Percentiles rank a stretch among this genome's conserved stretches.
phyloP scores from a whole-genome alignment of 2,888 invertebrate species.

The Heliconius charithonia region DNA sequence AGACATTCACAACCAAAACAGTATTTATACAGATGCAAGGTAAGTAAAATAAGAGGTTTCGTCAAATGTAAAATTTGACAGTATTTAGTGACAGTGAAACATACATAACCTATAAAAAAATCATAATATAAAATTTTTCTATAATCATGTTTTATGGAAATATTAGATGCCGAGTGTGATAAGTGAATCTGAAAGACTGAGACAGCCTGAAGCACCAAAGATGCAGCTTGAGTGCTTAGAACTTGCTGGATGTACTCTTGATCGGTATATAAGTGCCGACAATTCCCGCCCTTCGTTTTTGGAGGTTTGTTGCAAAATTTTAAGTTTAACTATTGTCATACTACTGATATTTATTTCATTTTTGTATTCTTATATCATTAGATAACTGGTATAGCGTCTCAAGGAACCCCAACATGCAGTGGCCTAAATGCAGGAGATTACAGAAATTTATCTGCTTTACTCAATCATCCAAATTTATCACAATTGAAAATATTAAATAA shows the following conservation, averaged over 20 bases:
- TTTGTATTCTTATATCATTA: conserved; percentile 52
- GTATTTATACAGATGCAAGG: neutral
- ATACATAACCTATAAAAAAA: conserved; percentile 45
- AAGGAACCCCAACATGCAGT: conserved; percentile 92
- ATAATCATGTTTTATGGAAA: conserved; percentile 53
- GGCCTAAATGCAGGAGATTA: conserved; percentile 96
- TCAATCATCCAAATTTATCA: conserved; percentile 88
- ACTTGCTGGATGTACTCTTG: conserved; percentile 91
- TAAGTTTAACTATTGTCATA: neutral
- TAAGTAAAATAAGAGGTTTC: neutral
- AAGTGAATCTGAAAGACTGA: conserved; percentile 65
- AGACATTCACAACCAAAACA: neutral
- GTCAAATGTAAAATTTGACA: conserved; percentile 17
- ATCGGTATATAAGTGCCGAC: conserved; percentile 88
- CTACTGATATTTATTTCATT: neutral
- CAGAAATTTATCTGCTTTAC: conserved; percentile 89
- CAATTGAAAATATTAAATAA: conserved; percentile 92
- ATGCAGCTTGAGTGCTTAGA: conserved; percentile 88
- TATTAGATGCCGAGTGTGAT: conserved; percentile 75
- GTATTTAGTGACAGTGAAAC: conserved; percentile 41
- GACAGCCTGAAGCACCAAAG: conserved; percentile 66
- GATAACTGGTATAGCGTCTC: conserved; percentile 86
- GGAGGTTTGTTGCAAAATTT: conserved; percentile 71
- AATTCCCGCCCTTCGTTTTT: conserved; percentile 88
- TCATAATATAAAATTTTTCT: conserved; percentile 47